These are phyloP conservation scores for Ecdyonurus torrentis DNA, from an alignment of 2,888 invertebrate genomes.

Conservation along the genomic window DNA sequence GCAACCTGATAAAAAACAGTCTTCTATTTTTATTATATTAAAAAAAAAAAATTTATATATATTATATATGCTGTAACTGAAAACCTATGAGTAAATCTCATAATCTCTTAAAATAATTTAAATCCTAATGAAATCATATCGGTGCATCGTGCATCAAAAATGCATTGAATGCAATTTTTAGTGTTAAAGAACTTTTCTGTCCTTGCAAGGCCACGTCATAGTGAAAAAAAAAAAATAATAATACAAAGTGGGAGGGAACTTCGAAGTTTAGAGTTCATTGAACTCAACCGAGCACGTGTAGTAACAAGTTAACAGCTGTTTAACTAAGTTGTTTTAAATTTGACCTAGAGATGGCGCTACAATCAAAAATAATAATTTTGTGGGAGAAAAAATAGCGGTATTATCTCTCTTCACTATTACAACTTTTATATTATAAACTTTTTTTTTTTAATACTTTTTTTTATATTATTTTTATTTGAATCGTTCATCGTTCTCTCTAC, in stretches of 20 bases:
- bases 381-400: neutral
- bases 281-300: neutral
- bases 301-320: neutral
- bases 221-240: neutral
- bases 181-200: slow-evolving; percentile 1
- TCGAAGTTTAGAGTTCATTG: neutral
- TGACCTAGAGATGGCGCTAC: neutral
- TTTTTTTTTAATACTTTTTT: neutral
- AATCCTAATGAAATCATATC: no score
- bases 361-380: neutral
- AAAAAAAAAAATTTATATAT: no score
- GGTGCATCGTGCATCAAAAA: neutral
- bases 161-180: neutral
- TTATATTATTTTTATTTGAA: neutral
- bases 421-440: no score
- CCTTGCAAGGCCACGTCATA: slow-evolving; percentile 11
- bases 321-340: neutral
- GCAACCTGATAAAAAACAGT: no score
- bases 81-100: no score
- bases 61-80: no score
- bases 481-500: neutral
- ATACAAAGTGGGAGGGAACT: neutral
- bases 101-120: no score
- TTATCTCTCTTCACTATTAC: no score
- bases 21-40: no score